A percentile compares a stretch with the other conserved stretches of the same genome.
Evolutionary conservation across 1,140 invertebrate species (phyloP).

Genomic region (Carcinoscorpius rotundicauda): DNA sequence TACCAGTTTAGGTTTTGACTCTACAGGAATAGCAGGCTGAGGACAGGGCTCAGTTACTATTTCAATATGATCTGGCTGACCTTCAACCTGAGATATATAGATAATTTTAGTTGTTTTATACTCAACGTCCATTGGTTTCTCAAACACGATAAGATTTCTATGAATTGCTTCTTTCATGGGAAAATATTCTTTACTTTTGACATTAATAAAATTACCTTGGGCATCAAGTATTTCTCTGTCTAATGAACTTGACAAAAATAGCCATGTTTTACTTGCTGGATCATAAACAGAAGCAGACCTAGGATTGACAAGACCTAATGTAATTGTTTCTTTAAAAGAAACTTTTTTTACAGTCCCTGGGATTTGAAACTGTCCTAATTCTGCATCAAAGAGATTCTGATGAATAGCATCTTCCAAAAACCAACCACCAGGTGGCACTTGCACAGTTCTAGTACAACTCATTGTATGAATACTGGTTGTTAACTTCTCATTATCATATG

Average conservation of each 20-base stretch:
- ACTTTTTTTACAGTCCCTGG: slow-evolving; percentile 36
- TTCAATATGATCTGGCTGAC: too few species aligned
- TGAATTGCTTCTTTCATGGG: slow-evolving; percentile 63
- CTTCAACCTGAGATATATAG: too few species aligned
- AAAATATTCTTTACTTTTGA: slow-evolving; percentile 64
- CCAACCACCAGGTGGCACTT: slow-evolving; percentile 68
- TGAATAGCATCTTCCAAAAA: slow-evolving; percentile 64
- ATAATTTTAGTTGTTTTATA: too few species aligned
- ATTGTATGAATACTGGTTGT: slow-evolving; percentile 2
- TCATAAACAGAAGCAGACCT: slow-evolving; percentile 28
- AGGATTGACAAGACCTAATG: slow-evolving; percentile 35
- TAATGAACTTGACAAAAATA: slow-evolving; percentile 67
- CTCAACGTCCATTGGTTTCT: too few species aligned
- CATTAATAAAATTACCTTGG: slow-evolving; percentile 58
- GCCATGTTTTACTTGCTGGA: slow-evolving; percentile 24
- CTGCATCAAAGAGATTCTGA: slow-evolving; percentile 50
- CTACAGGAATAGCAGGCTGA: too few species aligned
- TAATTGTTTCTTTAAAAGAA: slow-evolving; percentile 39
- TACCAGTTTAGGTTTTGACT: too few species aligned
- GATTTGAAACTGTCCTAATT: slow-evolving; percentile 57
- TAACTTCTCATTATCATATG: not conserved
- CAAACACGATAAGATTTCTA: slow-evolving; percentile 48
- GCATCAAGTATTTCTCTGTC: slow-evolving; percentile 64
- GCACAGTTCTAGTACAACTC: slow-evolving; percentile 24
- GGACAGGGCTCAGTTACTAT: too few species aligned